These are phyloP conservation scores for Eristalis intricaria DNA, from an alignment of 2,888 invertebrate species.

Conservation along the genomic window DNA sequence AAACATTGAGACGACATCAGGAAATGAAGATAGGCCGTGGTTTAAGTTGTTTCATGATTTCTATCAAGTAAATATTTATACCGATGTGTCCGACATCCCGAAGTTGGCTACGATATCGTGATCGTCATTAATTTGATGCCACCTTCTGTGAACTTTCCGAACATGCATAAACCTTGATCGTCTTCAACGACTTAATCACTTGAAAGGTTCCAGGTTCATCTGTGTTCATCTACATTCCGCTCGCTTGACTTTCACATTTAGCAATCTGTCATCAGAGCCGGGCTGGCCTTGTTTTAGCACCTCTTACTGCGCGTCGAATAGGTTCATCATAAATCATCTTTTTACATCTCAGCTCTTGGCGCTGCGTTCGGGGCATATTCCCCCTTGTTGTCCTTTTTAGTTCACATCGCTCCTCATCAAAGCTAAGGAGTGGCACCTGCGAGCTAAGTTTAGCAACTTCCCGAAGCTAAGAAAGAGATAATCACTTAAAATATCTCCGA, in stretches of 20 bases:
- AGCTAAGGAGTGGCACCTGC: neutral
- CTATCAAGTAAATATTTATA: neutral
- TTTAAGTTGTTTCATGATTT: neutral
- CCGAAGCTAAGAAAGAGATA: neutral
- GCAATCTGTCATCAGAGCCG: neutral
- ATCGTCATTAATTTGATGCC: neutral
- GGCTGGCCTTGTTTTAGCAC: neutral
- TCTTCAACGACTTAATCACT: neutral
- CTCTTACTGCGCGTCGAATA: no score
- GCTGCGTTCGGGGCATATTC: neutral
- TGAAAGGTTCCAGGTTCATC: neutral
- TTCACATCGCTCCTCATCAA: neutral
- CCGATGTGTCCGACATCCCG: no score
- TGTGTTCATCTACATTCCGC: neutral
- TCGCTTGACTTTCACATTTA: neutral
- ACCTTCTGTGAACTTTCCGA: neutral
- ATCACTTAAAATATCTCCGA: neutral
- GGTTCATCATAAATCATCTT: neutral
- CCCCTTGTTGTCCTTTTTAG: neutral
- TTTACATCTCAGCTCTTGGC: neutral
- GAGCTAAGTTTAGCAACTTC: neutral
- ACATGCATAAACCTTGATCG: neutral
- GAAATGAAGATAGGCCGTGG: neutral
- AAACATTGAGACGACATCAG: neutral
- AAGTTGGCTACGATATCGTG: neutral